These are phyloP conservation scores for Limnodromus scolopaceus DNA, from an alignment of 2,797 vertebrate genomes.

Conservation along the genomic window DNA sequence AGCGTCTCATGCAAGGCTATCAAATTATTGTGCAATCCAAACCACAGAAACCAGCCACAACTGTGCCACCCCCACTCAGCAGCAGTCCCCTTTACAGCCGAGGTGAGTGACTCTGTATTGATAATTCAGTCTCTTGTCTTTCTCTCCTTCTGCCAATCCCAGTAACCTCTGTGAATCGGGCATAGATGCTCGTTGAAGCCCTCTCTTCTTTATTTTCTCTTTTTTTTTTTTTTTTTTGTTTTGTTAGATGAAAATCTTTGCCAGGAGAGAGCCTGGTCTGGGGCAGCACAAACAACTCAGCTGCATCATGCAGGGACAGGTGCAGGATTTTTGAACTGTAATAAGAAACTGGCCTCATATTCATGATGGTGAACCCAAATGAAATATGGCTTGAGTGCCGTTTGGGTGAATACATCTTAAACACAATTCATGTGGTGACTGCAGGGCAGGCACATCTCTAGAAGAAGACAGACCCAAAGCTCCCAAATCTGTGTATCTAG, in stretches of 20 bases:
- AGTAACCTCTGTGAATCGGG: accelerated
- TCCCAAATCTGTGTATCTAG: background rate
- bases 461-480: background rate
- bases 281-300: background rate
- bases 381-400: background rate
- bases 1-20: slow-evolving; percentile 97
- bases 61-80: slow-evolving; percentile 88
- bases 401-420: background rate
- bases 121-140: background rate
- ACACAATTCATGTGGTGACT: background rate
- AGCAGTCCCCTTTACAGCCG: slow-evolving; percentile 95
- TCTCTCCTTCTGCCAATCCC: background rate
- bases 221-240: background rate
- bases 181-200: background rate
- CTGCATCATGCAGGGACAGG: background rate
- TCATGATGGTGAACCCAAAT: background rate
- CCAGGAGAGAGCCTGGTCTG: background rate
- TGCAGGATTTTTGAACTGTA: background rate
- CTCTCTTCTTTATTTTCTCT: background rate
- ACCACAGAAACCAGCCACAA: slow-evolving; percentile 80
- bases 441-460: background rate
- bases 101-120: slow-evolving; percentile 77
- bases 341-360: background rate
- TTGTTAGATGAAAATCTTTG: background rate
- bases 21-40: slow-evolving; percentile 95